phyloP scores from a whole-genome alignment of 2,888 invertebrate genomes.

The Athalia cordata region DNA sequence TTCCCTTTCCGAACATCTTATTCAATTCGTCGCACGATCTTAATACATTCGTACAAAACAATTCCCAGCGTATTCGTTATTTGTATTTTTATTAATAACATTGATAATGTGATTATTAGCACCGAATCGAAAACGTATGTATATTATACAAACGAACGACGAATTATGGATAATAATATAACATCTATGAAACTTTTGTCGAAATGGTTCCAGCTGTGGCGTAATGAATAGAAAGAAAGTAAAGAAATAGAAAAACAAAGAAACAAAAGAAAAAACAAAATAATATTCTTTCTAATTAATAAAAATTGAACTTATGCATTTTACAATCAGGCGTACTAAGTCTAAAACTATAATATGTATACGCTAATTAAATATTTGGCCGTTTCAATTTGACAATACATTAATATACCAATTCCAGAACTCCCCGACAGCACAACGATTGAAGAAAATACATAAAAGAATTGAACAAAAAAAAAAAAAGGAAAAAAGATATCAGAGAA shows the following conservation, averaged over 20 bases:
- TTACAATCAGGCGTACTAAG: conserved; percentile 1
- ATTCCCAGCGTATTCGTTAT: conserved; percentile 29
- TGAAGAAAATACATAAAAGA: conserved; percentile 54
- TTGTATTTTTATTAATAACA: not conserved
- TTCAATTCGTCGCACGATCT: conserved; percentile 26
- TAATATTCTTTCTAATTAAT: not conserved
- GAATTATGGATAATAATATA: conserved; percentile 2
- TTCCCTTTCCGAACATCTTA: not conserved
- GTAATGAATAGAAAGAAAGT: conserved; percentile 11
- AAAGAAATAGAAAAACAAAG: not conserved
- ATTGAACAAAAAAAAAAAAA: conserved; percentile 41
- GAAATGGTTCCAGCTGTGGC: conserved; percentile 45
- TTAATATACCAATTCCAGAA: conserved; percentile 36
- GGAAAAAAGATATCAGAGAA: conserved; percentile 54
- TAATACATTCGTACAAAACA: conserved; percentile 10
- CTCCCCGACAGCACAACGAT: conserved; percentile 28
- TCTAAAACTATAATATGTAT: not conserved
- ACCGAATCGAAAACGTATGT: conserved; percentile 28
- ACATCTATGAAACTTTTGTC: not conserved
- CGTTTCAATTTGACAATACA: conserved; percentile 56
- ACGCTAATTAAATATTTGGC: conserved; percentile 59
- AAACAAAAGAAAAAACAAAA: not conserved
- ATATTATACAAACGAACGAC: conserved; percentile 3
- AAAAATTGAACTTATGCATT: conserved; percentile 3
- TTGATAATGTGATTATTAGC: conserved; percentile 18